Evolutionary conservation across 2,113 vertebrate species (phyloP).

Genomic region (Leucoraja erinaceus): DNA sequence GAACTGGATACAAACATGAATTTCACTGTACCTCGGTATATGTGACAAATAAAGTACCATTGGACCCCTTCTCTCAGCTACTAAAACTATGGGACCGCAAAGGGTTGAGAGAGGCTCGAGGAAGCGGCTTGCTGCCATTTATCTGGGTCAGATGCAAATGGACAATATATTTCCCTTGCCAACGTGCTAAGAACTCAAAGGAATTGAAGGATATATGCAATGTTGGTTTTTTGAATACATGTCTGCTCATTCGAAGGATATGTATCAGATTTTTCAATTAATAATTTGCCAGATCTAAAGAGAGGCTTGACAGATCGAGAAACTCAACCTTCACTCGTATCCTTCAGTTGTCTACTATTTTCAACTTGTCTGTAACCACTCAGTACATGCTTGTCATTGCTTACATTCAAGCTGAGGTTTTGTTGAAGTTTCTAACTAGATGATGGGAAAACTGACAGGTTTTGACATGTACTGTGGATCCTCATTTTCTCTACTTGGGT

Average conservation of each 20-base stretch:
- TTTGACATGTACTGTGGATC: neutral
- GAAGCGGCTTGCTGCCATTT: no score
- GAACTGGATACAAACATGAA: no score
- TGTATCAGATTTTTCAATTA: slow-evolving; percentile 15
- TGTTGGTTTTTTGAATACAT: neutral
- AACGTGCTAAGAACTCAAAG: no score
- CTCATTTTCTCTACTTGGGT: neutral
- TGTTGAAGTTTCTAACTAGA: neutral
- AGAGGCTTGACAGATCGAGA: neutral
- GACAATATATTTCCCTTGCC: no score
- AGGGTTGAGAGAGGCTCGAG: no score
- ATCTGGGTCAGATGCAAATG: no score
- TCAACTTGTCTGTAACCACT: neutral
- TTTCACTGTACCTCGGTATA: no score
- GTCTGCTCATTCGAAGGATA: neutral
- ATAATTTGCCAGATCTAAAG: neutral
- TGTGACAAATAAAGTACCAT: no score
- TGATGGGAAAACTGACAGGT: neutral
- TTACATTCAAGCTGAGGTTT: neutral
- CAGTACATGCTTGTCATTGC: neutral
- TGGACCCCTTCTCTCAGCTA: no score
- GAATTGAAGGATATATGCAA: no score
- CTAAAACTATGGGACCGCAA: no score
- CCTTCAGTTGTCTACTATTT: neutral
- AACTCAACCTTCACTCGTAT: slow-evolving; percentile 13